A percentile compares a stretch with the other conserved stretches of the same genome.
phyloP scores from a whole-genome alignment of 2,113 vertebrate species.

The Suricata suricatta region DNA sequence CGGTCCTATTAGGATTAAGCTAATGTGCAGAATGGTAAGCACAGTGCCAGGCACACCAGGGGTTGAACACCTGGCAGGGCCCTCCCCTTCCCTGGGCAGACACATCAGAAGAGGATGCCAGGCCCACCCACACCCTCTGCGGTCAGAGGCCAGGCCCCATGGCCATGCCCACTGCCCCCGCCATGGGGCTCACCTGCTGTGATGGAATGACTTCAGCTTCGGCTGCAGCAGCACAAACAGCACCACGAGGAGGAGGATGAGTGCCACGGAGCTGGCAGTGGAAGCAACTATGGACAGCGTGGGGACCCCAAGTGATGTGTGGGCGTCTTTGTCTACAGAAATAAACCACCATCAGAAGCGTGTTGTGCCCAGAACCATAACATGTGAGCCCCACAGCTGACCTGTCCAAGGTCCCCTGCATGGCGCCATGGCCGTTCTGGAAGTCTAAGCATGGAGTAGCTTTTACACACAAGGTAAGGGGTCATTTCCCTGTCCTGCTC shows the following conservation, averaged over 20 bases:
- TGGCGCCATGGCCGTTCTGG: background rate
- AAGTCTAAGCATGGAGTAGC: background rate
- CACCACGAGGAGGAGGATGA: constrained; percentile 97
- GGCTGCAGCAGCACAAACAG: constrained; percentile 98
- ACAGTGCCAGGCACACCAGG: background rate
- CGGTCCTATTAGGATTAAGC: background rate
- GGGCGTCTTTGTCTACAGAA: constrained; percentile 91
- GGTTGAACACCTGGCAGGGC: background rate
- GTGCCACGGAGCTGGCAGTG: constrained; percentile 94
- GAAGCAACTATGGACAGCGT: constrained; percentile 95
- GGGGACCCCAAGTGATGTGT: constrained; percentile 90
- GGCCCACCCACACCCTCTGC: background rate
- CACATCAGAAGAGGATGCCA: background rate
- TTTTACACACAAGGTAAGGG: background rate
- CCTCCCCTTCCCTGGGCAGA: background rate
- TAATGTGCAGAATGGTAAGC: background rate
- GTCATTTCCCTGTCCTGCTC: background rate
- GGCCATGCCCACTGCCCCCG: background rate
- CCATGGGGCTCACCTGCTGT: constrained; percentile 90
- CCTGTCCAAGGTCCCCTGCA: background rate
- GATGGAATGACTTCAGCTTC: constrained; percentile 98
- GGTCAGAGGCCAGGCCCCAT: background rate
- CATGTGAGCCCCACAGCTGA: background rate
- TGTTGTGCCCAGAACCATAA: background rate
- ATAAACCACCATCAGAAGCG: constrained; percentile 33